These are phyloP conservation scores for Empis livida DNA, from an alignment of 2,888 invertebrate genomes.

Conservation along the genomic window DNA sequence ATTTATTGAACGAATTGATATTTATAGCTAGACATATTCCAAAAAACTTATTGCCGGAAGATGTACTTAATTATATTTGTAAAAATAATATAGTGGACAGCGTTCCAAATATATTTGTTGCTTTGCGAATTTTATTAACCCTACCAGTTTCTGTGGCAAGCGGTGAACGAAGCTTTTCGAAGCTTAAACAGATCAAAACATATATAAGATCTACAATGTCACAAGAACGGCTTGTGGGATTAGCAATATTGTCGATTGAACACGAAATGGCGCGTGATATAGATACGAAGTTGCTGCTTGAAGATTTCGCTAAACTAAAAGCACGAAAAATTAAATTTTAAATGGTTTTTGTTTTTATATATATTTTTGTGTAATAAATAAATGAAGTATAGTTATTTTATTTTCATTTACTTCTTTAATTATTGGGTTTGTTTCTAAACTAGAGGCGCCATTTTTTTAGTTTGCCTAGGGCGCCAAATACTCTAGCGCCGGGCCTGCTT, in stretches of 20 bases:
- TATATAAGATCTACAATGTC: constrained; percentile 16
- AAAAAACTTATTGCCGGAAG: background rate
- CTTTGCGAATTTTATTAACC: constrained; percentile 5
- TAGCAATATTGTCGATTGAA: constrained; percentile 20
- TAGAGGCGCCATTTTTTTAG: background rate
- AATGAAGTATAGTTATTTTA: too few relatives aligned
- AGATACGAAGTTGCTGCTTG: constrained; percentile 6
- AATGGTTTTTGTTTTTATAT: background rate
- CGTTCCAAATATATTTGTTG: constrained; percentile 1
- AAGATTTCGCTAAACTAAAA: background rate
- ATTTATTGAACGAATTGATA: background rate
- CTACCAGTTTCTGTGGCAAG: constrained; percentile 5
- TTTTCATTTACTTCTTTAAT: background rate
- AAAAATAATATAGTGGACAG: background rate
- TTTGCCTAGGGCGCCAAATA: background rate
- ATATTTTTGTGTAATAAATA: background rate
- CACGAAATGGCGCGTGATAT: constrained; percentile 17
- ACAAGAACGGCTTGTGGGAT: constrained; percentile 15
- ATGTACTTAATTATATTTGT: background rate
- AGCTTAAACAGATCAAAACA: constrained; percentile 14
- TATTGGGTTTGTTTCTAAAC: background rate
- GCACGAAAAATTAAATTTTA: background rate
- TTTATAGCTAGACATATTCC: background rate
- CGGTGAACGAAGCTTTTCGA: constrained; percentile 3
- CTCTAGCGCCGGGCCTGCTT: background rate